These are phyloP conservation scores for Dusona sp. DNA, from an alignment of 2,888 invertebrate species.

Conservation along the genomic window DNA sequence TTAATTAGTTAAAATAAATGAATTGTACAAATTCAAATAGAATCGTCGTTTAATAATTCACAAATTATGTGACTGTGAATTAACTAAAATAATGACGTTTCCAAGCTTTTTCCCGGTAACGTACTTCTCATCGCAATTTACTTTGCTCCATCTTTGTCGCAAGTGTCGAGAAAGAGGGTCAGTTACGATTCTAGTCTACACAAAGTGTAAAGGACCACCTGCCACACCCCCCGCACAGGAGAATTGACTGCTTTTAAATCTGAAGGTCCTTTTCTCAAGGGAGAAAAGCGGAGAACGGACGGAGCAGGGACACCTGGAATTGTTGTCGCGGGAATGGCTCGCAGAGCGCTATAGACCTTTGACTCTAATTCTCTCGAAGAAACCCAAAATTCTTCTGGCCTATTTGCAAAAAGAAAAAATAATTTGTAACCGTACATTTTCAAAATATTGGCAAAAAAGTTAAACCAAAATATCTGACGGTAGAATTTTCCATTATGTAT, in stretches of 20 bases:
- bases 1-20: too few species aligned
- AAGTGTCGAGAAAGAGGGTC: conserved; percentile 32
- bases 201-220: conserved; percentile 56
- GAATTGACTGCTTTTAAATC: conserved; percentile 67
- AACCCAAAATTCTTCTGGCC: not conserved
- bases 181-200: conserved; percentile 9
- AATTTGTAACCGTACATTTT: not conserved
- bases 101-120: not conserved
- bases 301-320: conserved; percentile 58
- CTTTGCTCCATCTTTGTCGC: not conserved
- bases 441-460: too few species aligned
- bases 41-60: too few species aligned
- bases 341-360: not conserved
- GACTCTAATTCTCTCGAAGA: not conserved
- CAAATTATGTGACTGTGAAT: too few species aligned
- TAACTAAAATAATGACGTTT: not conserved
- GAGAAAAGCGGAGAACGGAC: conserved; percentile 6
- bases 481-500: not conserved
- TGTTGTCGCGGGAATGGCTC: conserved; percentile 41
- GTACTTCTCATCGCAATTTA: not conserved
- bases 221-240: conserved; percentile 64
- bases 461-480: not conserved
- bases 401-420: not conserved
- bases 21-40: too few species aligned
- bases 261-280: conserved; percentile 56